Conservation (phyloP, 2,888 invertebrate species). For the Boloria euphrosyne region DNA sequence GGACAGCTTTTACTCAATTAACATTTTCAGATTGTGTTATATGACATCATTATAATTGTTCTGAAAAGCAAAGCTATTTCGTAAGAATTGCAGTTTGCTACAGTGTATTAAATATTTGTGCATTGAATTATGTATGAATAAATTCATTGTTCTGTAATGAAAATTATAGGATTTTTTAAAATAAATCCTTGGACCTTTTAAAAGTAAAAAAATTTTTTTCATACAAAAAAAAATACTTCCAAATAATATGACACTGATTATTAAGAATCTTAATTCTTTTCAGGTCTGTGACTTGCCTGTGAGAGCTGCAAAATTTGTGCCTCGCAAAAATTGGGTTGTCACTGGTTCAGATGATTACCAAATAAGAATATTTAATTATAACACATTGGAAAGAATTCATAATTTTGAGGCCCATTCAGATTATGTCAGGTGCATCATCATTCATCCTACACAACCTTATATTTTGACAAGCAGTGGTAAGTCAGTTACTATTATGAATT, state of each 20-base stretch:
- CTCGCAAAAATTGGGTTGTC: slow-evolving; percentile 99
- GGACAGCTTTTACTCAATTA: not conserved
- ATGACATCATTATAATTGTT: not conserved
- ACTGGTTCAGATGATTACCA: slow-evolving; percentile 98
- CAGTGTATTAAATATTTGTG: no score
- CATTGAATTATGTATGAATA: no score
- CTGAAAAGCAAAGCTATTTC: no score
- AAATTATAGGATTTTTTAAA: no score
- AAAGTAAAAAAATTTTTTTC: not conserved
- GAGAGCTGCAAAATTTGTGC: slow-evolving; percentile 96
- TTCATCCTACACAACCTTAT: slow-evolving; percentile 98
- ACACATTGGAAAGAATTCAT: slow-evolving; percentile 97
- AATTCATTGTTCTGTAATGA: no score
- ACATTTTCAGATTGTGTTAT: not conserved
- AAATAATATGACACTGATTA: not conserved
- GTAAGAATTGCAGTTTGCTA: no score
- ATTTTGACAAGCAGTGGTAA: slow-evolving; percentile 97
- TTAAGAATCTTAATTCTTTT: slow-evolving; percentile 3
- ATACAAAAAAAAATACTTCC: not conserved
- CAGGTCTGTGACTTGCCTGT: slow-evolving; percentile 98
- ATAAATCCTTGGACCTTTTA: no score
- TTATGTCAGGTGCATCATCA: slow-evolving; percentile 97
- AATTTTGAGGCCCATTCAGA: slow-evolving; percentile 99
- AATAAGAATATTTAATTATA: slow-evolving; percentile 98
- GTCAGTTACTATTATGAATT: slow-evolving; percentile 11